Conservation (phyloP, 2,113 vertebrate genomes). For the Andinoacara biseriatus region DNA sequence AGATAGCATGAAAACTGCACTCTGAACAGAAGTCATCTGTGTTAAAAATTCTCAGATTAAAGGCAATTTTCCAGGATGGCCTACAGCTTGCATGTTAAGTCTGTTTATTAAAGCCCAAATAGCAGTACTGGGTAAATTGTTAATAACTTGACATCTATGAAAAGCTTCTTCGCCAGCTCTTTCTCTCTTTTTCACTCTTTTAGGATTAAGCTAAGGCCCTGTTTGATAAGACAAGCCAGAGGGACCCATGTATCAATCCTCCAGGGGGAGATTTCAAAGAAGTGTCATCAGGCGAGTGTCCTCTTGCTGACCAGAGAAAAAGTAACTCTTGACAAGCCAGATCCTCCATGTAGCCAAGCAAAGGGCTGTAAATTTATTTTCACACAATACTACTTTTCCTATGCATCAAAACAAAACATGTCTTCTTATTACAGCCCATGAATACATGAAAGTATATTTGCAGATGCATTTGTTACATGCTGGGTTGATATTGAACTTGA, state of each 20-base stretch:
- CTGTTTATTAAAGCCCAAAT: constrained; percentile 16
- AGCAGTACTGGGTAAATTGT: constrained; percentile 13
- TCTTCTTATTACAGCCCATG: background rate
- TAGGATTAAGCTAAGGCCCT: constrained; percentile 33
- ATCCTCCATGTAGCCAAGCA: background rate
- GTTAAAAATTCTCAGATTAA: background rate
- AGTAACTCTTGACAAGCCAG: constrained; percentile 16
- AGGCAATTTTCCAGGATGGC: background rate
- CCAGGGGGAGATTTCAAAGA: constrained; percentile 35
- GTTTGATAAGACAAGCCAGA: constrained; percentile 51
- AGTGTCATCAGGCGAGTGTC: constrained; percentile 33
- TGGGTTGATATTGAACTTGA: background rate
- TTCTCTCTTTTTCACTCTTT: constrained; percentile 13
- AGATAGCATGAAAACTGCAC: background rate
- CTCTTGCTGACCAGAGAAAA: constrained; percentile 47
- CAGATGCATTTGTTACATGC: background rate
- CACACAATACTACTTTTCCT: background rate
- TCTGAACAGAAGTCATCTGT: background rate
- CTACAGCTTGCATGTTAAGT: background rate
- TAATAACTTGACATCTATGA: constrained; percentile 7
- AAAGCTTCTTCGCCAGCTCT: background rate
- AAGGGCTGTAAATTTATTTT: background rate
- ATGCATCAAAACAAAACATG: constrained; percentile 9
- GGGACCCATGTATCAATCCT: constrained; percentile 29
- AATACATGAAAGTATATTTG: background rate